Evolutionary conservation across 1,140 invertebrate genomes (phyloP).

Genomic region (Alviniconcha marisindica): DNA sequence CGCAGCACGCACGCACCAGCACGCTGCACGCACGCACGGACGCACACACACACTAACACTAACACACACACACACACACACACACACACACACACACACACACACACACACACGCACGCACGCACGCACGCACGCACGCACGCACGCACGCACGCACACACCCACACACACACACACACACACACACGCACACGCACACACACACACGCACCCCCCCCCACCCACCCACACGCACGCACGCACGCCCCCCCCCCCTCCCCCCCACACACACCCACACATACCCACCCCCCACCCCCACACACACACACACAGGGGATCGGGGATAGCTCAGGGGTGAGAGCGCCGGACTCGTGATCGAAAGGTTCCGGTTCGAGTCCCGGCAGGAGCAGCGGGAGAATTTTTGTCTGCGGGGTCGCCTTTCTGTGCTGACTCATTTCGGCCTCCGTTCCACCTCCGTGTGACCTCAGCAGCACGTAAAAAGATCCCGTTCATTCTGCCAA

Average conservation of each 20-base stretch:
- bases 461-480: no score
- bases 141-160: background rate
- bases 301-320: no score
- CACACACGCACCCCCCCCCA: background rate
- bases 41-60: background rate
- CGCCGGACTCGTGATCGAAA: no score
- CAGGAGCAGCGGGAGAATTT: no score
- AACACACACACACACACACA: conserved; percentile 1
- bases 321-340: no score
- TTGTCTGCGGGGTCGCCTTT: no score
- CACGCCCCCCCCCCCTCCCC: background rate
- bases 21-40: no score
- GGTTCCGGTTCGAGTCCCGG: no score
- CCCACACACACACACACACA: background rate
- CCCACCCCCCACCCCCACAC: background rate
- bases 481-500: no score
- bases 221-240: background rate
- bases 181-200: conserved; percentile 7
- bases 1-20: no score
- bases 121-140: background rate
- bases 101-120: conserved; percentile 3
- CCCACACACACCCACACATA: background rate
- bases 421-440: no score
- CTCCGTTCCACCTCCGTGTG: no score
- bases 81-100: conserved; percentile 26